phyloP scores from a whole-genome alignment of 2,797 vertebrate species.

The Phoebastria nigripes region DNA sequence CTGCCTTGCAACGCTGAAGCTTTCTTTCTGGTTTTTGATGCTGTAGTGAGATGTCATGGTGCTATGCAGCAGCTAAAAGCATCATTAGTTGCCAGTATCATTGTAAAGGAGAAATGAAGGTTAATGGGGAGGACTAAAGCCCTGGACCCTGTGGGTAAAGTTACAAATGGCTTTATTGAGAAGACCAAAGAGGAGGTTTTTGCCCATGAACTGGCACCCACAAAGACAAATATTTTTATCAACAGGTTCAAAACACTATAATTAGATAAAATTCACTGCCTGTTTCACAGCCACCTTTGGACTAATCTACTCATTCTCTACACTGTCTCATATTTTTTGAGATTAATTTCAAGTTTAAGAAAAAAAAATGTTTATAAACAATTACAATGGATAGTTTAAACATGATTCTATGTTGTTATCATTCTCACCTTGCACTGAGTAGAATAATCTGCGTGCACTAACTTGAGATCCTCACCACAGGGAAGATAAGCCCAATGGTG shows the following conservation, averaged over 20 bases:
- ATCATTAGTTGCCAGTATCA: background rate
- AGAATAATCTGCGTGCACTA: background rate
- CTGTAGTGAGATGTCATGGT: background rate
- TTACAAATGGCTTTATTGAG: background rate
- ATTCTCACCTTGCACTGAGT: background rate
- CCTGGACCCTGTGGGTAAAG: background rate
- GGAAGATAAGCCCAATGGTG: background rate
- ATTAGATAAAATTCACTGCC: background rate
- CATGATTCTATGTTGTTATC: background rate
- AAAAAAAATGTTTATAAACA: background rate
- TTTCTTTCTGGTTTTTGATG: background rate
- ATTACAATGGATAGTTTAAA: background rate
- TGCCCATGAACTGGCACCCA: background rate
- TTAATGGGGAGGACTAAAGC: background rate
- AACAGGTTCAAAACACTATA: background rate
- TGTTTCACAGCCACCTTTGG: background rate
- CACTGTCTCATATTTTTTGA: background rate
- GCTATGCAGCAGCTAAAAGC: background rate
- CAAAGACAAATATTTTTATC: background rate
- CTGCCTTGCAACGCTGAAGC: background rate
- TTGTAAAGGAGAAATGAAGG: background rate
- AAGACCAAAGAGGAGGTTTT: background rate
- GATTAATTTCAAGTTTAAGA: background rate
- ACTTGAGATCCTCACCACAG: background rate
- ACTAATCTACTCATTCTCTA: background rate